These are phyloP conservation scores for Neotoxoptera formosana DNA, from an alignment of 1,140 invertebrate genomes.

Conservation along the genomic window DNA sequence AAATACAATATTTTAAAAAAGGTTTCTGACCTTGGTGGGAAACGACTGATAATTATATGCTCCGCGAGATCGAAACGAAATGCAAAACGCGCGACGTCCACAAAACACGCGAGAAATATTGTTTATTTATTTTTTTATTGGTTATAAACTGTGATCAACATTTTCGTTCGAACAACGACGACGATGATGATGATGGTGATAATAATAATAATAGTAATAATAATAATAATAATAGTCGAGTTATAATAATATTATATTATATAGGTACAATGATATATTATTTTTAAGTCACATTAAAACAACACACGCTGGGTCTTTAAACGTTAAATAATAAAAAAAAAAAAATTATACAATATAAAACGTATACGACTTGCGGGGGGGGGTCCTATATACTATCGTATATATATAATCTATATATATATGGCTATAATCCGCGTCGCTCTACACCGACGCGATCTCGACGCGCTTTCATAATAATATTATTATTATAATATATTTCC, in stretches of 20 bases:
- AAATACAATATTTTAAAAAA: neutral
- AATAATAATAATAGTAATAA: too few species aligned
- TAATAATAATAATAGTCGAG: too few species aligned
- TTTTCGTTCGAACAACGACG: neutral
- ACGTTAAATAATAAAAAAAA: neutral
- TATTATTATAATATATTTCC: neutral
- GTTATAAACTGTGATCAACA: neutral
- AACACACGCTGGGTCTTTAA: neutral
- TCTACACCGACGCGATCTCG: neutral
- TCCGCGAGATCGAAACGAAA: neutral
- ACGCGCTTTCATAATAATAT: neutral
- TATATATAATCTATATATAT: too few species aligned
- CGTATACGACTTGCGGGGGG: neutral
- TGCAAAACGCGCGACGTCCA: neutral
- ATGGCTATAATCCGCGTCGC: too few species aligned
- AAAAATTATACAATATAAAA: neutral
- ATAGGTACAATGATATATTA: neutral
- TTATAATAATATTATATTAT: neutral
- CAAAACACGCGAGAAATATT: neutral
- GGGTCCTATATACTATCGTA: neutral
- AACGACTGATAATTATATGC: neutral
- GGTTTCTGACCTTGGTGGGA: neutral
- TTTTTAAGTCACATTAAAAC: neutral
- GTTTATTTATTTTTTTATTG: slow-evolving; percentile 5
- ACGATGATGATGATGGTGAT: too few species aligned